A percentile compares a stretch with the other conserved stretches of the same genome.
Conservation (phyloP, 1,140 invertebrate genomes). For the Tyrophagus putrescentiae region DNA sequence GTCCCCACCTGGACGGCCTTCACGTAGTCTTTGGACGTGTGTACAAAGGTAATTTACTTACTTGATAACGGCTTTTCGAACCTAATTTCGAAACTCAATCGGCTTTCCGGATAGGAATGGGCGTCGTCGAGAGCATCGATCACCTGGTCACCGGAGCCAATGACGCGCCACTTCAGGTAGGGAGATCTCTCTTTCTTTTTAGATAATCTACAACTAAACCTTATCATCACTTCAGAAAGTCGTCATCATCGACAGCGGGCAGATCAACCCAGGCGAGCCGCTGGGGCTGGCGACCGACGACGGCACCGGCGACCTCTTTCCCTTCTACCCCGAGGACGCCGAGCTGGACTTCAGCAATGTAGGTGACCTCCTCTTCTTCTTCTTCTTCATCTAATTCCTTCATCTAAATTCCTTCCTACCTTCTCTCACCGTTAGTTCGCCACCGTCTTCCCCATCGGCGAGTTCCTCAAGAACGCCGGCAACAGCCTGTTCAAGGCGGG, state of each 20-base stretch:
- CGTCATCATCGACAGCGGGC: constrained; percentile 45
- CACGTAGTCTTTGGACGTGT: constrained; percentile 82
- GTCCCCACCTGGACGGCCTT: constrained; percentile 65
- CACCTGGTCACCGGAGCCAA: too few relatives aligned
- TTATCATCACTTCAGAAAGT: constrained; percentile 7
- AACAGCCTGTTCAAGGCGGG: constrained; percentile 49
- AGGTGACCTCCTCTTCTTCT: background rate
- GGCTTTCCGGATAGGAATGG: too few relatives aligned
- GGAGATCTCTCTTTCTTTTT: background rate
- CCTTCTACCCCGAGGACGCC: constrained; percentile 54
- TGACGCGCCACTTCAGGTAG: too few relatives aligned
- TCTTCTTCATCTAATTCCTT: background rate
- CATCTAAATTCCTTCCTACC: constrained; percentile 14
- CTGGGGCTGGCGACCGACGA: constrained; percentile 54
- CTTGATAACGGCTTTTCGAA: constrained; percentile 65
- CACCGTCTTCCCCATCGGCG: constrained; percentile 41
- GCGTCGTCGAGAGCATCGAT: background rate
- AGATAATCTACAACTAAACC: background rate
- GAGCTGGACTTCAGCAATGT: constrained; percentile 27
- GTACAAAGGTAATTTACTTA: constrained; percentile 49
- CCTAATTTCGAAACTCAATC: constrained; percentile 42
- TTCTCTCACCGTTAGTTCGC: too few relatives aligned
- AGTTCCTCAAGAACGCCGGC: constrained; percentile 51
- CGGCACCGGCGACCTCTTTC: constrained; percentile 48
- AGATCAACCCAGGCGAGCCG: constrained; percentile 42